Percentiles rank a stretch among this genome's conserved stretches.
Evolutionary conservation across 37 sponge, comb jelly and placozoan species (phyloP).

Genomic region (Petrosia ficiformis): DNA sequence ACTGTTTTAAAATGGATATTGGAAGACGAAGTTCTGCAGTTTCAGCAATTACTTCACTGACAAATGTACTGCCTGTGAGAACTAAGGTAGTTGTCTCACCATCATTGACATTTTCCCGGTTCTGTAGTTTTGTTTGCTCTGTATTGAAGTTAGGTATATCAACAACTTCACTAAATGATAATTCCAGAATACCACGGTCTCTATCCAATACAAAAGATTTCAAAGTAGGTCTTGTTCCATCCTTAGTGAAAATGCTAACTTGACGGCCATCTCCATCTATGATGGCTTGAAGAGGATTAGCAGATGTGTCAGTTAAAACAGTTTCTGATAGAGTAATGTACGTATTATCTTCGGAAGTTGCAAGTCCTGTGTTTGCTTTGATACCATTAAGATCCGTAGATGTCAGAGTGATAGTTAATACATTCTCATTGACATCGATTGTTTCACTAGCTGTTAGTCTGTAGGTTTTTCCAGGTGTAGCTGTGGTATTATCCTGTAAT

Average conservation of each 20-base stretch:
- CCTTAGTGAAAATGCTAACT: constrained; percentile 41
- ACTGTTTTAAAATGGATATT: constrained; percentile 19
- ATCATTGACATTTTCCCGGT: constrained; percentile 37
- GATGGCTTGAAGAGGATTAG: constrained; percentile 43
- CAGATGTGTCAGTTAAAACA: constrained; percentile 61
- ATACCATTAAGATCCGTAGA: constrained; percentile 66
- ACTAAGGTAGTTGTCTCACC: constrained; percentile 26
- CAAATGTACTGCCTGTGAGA: constrained; percentile 42
- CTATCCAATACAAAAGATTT: constrained; percentile 65
- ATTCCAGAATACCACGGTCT: constrained; percentile 59
- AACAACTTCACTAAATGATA: constrained; percentile 73
- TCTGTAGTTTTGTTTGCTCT: constrained; percentile 62
- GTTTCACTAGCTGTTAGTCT: constrained; percentile 52
- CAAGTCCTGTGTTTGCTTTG: constrained; percentile 61
- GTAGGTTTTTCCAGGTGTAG: constrained; percentile 54
- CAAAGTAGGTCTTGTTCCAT: constrained; percentile 58
- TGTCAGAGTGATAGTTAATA: constrained; percentile 52
- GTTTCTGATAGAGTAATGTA: constrained; percentile 56
- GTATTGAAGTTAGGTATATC: constrained; percentile 44
- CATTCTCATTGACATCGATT: not conserved
- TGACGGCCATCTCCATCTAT: constrained; percentile 57
- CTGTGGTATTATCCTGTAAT: constrained; percentile 59
- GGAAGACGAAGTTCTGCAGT: constrained; percentile 44
- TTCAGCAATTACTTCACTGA: constrained; percentile 15
- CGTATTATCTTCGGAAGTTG: constrained; percentile 50